These are phyloP conservation scores for Arvicanthis niloticus DNA, from an alignment of 2,113 vertebrate genomes.

Conservation along the genomic window DNA sequence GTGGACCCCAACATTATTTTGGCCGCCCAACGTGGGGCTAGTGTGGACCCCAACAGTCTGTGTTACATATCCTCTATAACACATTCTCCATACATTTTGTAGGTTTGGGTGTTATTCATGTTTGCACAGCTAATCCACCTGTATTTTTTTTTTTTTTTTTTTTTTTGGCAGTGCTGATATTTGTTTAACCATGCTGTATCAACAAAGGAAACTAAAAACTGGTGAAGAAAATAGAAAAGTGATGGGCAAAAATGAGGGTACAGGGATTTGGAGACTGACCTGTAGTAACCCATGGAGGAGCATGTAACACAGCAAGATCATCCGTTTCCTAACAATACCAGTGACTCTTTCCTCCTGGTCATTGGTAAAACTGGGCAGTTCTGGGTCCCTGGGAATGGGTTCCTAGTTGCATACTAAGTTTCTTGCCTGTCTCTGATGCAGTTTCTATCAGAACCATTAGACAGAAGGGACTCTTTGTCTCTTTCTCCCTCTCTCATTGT, in stretches of 20 bases:
- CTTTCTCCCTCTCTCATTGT: constrained; percentile 61
- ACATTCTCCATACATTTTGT: background rate
- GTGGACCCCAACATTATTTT: too few species aligned
- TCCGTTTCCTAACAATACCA: constrained; percentile 75
- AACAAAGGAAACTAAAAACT: constrained; percentile 58
- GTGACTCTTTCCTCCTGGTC: constrained; percentile 76
- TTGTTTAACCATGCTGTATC: constrained; percentile 36
- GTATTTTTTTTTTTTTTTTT: too few species aligned
- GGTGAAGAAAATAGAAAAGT: constrained; percentile 38
- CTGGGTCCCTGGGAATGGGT: constrained; percentile 66
- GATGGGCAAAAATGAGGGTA: constrained; percentile 1
- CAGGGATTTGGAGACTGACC: constrained; percentile 61
- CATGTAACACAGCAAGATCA: constrained; percentile 60
- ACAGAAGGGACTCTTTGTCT: constrained; percentile 51
- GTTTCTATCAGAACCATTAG: constrained; percentile 66
- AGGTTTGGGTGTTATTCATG: background rate
- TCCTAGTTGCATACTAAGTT: constrained; percentile 75
- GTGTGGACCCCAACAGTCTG: too few species aligned
- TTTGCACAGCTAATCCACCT: constrained; percentile 44
- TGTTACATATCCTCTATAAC: background rate
- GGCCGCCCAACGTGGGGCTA: too few species aligned
- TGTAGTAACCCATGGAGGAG: constrained; percentile 54
- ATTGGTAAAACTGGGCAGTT: constrained; percentile 65
- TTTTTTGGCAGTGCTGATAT: constrained; percentile 34
- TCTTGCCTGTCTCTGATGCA: constrained; percentile 71